A percentile compares a stretch with the other conserved stretches of the same genome.
Evolutionary conservation across 2,113 vertebrate species (phyloP).

Genomic region (Tyrannus savana): DNA sequence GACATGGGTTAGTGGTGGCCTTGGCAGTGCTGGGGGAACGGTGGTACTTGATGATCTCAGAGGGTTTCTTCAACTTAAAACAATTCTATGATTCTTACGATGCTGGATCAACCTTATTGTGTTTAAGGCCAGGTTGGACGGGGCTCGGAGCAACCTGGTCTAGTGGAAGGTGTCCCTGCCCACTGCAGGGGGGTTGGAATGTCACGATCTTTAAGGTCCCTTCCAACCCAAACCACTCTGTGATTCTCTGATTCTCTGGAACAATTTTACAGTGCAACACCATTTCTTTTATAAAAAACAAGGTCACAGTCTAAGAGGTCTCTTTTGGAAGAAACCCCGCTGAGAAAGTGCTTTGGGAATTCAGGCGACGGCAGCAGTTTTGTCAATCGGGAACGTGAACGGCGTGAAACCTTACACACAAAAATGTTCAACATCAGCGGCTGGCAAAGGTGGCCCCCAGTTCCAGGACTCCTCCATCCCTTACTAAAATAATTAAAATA

Average conservation of each 20-base stretch:
- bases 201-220: neutral
- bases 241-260: neutral
- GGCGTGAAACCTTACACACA: neutral
- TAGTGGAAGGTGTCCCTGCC: neutral
- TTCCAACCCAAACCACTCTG: neutral
- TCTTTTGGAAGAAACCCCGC: neutral
- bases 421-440: neutral
- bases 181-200: neutral
- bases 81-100: neutral
- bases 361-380: neutral
- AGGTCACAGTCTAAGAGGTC: neutral
- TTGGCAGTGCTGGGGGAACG: neutral
- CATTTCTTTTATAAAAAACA: neutral
- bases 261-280: accelerated
- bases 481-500: slow-evolving; percentile 18
- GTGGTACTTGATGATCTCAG: neutral
- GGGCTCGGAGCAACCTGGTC: neutral
- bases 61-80: neutral
- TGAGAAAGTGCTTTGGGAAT: neutral
- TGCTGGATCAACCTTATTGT: neutral
- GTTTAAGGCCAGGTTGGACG: neutral
- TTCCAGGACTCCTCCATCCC: neutral
- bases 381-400: accelerated
- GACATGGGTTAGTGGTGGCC: neutral
- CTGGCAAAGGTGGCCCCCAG: neutral